These are phyloP conservation scores for Drymonia ruficornis DNA, from an alignment of 2,888 invertebrate species.

Conservation along the genomic window DNA sequence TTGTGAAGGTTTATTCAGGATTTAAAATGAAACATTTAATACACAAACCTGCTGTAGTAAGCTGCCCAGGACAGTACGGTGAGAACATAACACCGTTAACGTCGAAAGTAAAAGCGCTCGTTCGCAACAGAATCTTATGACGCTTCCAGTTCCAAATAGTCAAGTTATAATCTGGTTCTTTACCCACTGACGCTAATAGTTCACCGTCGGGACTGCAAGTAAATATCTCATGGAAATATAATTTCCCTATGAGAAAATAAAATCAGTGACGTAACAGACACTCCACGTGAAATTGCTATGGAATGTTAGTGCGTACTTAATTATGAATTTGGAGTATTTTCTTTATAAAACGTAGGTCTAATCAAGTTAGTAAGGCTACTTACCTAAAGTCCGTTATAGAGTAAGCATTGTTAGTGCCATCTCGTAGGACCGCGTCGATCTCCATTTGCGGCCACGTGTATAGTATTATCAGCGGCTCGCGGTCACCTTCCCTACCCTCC, in stretches of 20 bases:
- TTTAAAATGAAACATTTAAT: background rate
- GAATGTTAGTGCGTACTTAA: too few species aligned
- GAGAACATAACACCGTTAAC: constrained; percentile 93
- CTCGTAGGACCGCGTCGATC: constrained; percentile 88
- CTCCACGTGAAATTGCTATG: too few species aligned
- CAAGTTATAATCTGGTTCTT: constrained; percentile 93
- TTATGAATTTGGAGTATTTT: too few species aligned
- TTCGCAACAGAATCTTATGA: constrained; percentile 90
- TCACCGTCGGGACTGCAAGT: constrained; percentile 90
- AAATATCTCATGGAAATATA: background rate
- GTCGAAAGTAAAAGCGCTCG: constrained; percentile 93
- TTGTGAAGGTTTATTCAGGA: too few species aligned
- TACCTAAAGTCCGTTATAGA: constrained; percentile 90
- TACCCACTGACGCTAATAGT: constrained; percentile 92
- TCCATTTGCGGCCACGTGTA: constrained; percentile 94
- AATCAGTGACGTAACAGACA: too few species aligned
- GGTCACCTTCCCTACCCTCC: constrained; percentile 84
- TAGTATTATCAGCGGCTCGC: constrained; percentile 90
- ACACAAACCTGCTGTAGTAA: constrained; percentile 89
- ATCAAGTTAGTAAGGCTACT: too few species aligned
- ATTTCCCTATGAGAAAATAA: background rate
- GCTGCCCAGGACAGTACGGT: constrained; percentile 90
- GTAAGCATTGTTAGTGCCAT: constrained; percentile 90
- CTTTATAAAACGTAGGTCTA: too few species aligned
- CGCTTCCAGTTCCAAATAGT: constrained; percentile 96